A percentile compares a stretch with the other conserved stretches of the same genome.
phyloP scores from a whole-genome alignment of 2,888 invertebrate species.

The Odontocerum albicorne region DNA sequence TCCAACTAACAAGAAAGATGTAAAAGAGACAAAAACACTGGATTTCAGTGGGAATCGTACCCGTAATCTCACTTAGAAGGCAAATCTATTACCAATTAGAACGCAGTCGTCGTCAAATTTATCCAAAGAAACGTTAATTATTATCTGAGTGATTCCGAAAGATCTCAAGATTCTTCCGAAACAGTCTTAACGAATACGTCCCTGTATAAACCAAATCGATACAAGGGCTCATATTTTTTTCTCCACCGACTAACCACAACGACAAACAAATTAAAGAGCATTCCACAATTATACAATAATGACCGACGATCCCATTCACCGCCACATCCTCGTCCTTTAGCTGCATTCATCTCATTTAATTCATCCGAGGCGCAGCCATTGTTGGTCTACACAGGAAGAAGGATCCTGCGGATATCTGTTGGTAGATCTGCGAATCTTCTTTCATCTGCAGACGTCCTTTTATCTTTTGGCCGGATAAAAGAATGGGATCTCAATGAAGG shows the following conservation, averaged over 20 bases:
- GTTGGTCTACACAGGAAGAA: conserved; percentile 24
- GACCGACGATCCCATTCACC: background rate
- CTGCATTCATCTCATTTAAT: background rate
- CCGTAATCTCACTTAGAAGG: too few relatives aligned
- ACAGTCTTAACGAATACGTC: too few relatives aligned
- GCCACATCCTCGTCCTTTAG: background rate
- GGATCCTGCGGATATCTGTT: conserved; percentile 33
- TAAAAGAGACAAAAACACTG: too few relatives aligned
- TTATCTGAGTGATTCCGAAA: too few relatives aligned
- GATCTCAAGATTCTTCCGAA: too few relatives aligned
- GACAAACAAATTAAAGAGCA: conserved; percentile 12
- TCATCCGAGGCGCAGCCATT: background rate
- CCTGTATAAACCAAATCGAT: background rate
- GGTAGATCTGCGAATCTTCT: conserved; percentile 36
- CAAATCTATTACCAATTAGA: too few relatives aligned
- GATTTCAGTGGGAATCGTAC: too few relatives aligned
- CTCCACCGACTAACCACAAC: conserved; percentile 6
- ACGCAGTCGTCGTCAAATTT: too few relatives aligned
- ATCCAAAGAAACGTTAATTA: too few relatives aligned
- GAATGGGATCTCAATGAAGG: conserved; percentile 27
- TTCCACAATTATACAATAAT: background rate
- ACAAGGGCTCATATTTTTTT: too few relatives aligned
- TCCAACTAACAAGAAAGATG: too few relatives aligned
- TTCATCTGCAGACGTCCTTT: conserved; percentile 33
- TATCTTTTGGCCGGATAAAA: conserved; percentile 27